Percentiles rank a stretch among this genome's conserved stretches.
These are phyloP conservation scores for Ceratina calcarata DNA, from an alignment of 1,140 invertebrate species.

Conservation along the genomic window DNA sequence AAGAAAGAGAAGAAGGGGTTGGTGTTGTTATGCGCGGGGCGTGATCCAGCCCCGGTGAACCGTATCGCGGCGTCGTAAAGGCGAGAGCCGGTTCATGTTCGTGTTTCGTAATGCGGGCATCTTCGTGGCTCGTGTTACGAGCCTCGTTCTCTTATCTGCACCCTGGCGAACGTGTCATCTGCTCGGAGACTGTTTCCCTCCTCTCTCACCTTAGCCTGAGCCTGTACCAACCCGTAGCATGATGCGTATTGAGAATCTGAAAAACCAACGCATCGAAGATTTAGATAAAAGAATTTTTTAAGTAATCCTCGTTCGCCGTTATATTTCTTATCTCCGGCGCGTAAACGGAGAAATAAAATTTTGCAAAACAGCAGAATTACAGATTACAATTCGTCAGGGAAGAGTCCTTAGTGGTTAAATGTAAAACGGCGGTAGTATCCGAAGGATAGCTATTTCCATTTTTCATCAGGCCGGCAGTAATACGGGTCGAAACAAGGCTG, in stretches of 20 bases:
- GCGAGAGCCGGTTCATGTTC: constrained; percentile 72
- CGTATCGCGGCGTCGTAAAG: constrained; percentile 71
- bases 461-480: constrained; percentile 74
- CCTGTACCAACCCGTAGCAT: background rate
- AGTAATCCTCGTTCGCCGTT: too few relatives aligned
- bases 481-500: constrained; percentile 41
- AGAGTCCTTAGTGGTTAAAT: constrained; percentile 52
- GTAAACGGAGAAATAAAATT: too few relatives aligned
- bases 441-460: constrained; percentile 77
- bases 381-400: background rate
- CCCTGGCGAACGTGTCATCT: constrained; percentile 77
- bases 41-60: constrained; percentile 59
- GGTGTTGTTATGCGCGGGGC: constrained; percentile 76
- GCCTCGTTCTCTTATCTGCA: constrained; percentile 75
- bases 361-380: background rate
- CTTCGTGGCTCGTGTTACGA: constrained; percentile 76
- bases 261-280: too few relatives aligned
- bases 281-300: too few relatives aligned
- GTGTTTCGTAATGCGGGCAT: constrained; percentile 77
- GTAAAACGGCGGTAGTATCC: constrained; percentile 49
- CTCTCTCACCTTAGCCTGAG: constrained; percentile 57
- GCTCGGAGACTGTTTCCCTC: constrained; percentile 66
- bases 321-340: too few relatives aligned
- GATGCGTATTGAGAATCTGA: background rate
- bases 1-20: constrained; percentile 55